Base-by-base conservation (phyloP, 2,113 vertebrate genomes). In the Phalacrocorax brasilianus region DNA sequence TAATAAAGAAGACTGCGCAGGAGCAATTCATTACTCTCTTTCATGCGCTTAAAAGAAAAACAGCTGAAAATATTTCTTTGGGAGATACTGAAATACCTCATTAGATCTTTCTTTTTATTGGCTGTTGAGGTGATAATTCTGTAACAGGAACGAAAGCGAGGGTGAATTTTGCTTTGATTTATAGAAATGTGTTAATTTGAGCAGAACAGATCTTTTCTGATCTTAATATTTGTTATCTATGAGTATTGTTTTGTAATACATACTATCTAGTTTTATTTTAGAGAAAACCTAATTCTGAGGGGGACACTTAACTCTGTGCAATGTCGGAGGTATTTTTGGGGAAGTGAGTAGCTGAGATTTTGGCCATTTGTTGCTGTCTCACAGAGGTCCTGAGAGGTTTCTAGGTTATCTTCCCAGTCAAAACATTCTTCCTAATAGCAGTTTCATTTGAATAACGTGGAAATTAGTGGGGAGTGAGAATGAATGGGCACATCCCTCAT, bases 141-240 rank as follows among this genome's bases (percentile, higher is more conserved):
- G 88, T 92, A 91, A 83, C 88, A 91, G 85, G 90, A 93, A 85
- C 5, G 72, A 90, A 93, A 32, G 91, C 55, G 83, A 91, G 83
- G 91, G 68, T 95, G 77, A 75, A 61, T 78, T 91, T 93, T 95
- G n/a, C 95, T 96, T 97, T 97, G 90, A 97, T 96, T 97, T 96
- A 32, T 59, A 68, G 68, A 68, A 96, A 97, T 63, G 93, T 93
- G 93, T 96, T 96, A 96, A 96, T 96, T 96, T 97, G 85, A 92
- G 56, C 83, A 10, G 65, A 91, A 79, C n/a, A 59, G 63, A 74
- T 92, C 11, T 89, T 94, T 91, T 91, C 66, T 95, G 88, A 90
- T 95, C 76, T 87, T 87, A 72, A 5, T 75, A n/a, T 94, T 93
- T 84, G 35, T 81, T 84, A 59, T 93, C 59, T 77, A 23, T 67